A percentile compares a stretch with the other conserved stretches of the same genome.
Evolutionary conservation across 2,888 invertebrate genomes (phyloP).

Genomic region (Neocrepidodera transversa): DNA sequence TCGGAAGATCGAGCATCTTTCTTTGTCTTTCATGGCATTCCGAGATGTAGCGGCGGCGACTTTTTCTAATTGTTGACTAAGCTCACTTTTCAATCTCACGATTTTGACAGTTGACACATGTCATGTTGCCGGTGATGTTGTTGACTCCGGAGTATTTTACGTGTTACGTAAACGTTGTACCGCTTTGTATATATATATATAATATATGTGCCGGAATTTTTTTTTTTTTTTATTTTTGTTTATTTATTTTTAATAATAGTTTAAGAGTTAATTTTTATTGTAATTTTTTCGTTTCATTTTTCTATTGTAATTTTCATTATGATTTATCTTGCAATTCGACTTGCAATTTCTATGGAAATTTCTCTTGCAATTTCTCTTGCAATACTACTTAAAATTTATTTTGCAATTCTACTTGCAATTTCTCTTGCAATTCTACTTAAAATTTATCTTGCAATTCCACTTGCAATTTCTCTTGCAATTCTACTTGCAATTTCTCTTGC

Average conservation of each 20-base stretch:
- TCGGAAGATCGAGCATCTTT: constrained; percentile 9
- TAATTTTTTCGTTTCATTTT: no score
- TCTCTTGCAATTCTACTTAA: no score
- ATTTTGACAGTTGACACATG: constrained; percentile 52
- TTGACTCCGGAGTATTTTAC: constrained; percentile 15
- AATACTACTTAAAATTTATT: no score
- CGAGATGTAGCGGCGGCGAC: constrained; percentile 20
- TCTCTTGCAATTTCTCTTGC: no score
- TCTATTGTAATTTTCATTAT: no score
- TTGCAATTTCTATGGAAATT: no score
- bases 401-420: no score
- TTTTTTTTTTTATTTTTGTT: background rate
- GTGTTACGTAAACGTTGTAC: constrained; percentile 38
- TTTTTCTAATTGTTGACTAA: constrained; percentile 54
- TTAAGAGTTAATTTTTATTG: no score
- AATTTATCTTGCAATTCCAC: no score
- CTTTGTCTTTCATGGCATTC: constrained; percentile 12
- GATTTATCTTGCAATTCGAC: no score
- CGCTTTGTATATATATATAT: constrained; percentile 16
- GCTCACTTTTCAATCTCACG: constrained; percentile 56
- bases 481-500: no score
- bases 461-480: no score
- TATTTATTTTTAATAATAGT: constrained; percentile 1
- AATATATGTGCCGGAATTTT: constrained; percentile 5
- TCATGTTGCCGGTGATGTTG: constrained; percentile 21